These are phyloP conservation scores for Ptiloglossa arizonensis DNA, from an alignment of 1,140 invertebrate genomes.

Conservation along the genomic window DNA sequence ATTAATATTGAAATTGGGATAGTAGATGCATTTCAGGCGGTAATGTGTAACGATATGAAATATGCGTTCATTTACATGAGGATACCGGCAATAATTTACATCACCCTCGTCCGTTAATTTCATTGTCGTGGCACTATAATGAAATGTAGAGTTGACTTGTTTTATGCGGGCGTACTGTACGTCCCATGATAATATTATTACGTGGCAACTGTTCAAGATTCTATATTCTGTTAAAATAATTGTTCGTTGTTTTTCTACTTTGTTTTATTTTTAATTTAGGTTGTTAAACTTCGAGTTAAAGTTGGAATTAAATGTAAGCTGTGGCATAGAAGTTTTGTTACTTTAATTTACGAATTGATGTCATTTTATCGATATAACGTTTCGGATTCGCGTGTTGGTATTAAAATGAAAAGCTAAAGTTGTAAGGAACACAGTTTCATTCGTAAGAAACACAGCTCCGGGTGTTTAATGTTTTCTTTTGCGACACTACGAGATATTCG, in stretches of 20 bases:
- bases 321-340: too few relatives aligned
- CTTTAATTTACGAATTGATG: too few relatives aligned
- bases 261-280: background rate
- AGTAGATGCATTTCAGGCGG: background rate
- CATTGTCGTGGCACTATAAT: constrained; percentile 18
- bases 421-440: too few relatives aligned
- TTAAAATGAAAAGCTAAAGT: too few relatives aligned
- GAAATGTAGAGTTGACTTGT: background rate
- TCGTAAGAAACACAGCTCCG: too few relatives aligned
- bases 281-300: too few relatives aligned
- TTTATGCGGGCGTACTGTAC: background rate
- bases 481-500: too few relatives aligned
- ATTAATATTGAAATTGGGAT: constrained; percentile 7
- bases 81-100: constrained; percentile 9
- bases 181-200: background rate
- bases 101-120: background rate
- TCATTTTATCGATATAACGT: too few relatives aligned
- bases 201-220: background rate
- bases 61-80: constrained; percentile 4
- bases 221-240: background rate
- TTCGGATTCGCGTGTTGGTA: too few relatives aligned
- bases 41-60: background rate
- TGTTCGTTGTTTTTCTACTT: background rate
- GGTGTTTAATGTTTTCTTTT: too few relatives aligned
- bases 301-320: too few relatives aligned